Percentiles rank a stretch among this genome's conserved stretches.
These are phyloP conservation scores for Lichenostomus cassidix DNA, from an alignment of 2,113 vertebrate species.

Conservation along the genomic window DNA sequence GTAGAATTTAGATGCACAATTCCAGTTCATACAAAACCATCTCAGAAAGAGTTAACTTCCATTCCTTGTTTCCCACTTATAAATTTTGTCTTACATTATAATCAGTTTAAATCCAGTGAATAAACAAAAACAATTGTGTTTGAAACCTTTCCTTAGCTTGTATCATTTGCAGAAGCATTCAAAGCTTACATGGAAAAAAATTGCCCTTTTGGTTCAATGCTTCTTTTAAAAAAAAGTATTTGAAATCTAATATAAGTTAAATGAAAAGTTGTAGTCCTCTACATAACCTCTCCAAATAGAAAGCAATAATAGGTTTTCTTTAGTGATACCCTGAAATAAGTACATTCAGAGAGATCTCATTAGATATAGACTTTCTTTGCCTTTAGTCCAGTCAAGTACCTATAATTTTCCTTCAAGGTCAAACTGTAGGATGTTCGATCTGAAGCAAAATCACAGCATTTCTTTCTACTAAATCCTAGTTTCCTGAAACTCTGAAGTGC, in stretches of 20 bases:
- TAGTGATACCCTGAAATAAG: not conserved
- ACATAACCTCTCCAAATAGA: not conserved
- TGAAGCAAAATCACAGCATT: not conserved
- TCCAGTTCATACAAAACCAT: not conserved
- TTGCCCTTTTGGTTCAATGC: not conserved
- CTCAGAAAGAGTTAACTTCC: not conserved
- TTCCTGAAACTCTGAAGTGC: not conserved
- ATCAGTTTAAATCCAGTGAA: not conserved
- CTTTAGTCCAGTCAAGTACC: not conserved
- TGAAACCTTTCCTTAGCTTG: not conserved
- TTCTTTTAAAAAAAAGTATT: not conserved
- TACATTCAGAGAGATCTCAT: not conserved
- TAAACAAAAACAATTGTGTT: not conserved
- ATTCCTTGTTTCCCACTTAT: not conserved
- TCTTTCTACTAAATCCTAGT: not conserved
- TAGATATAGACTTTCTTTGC: not conserved
- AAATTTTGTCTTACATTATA: not conserved
- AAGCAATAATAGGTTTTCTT: not conserved
- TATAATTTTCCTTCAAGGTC: conserved; percentile 26
- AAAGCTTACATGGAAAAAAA: not conserved
- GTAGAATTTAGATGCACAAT: not conserved
- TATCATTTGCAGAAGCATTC: not conserved
- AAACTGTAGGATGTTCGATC: conserved; percentile 12
- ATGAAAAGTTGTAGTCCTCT: not conserved
- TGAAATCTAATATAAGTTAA: not conserved